A percentile compares a stretch with the other conserved stretches of the same genome.
These are phyloP conservation scores for Nothoprocta pentlandii DNA, from an alignment of 2,113 vertebrate genomes.

Conservation along the genomic window DNA sequence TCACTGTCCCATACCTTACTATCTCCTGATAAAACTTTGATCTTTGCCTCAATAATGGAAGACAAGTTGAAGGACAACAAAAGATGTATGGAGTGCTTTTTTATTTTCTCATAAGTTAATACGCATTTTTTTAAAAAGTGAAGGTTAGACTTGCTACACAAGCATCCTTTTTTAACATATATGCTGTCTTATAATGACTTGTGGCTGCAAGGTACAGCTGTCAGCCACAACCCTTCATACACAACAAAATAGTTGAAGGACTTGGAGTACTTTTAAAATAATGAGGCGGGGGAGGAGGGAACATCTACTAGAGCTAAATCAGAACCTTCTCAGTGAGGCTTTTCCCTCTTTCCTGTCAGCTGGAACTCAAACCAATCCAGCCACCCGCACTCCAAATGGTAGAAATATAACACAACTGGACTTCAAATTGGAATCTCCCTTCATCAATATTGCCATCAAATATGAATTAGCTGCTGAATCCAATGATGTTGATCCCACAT, in stretches of 20 bases:
- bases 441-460: background rate
- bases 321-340: background rate
- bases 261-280: background rate
- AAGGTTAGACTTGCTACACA: background rate
- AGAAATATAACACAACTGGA: background rate
- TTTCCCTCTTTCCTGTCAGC: background rate
- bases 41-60: constrained; percentile 45
- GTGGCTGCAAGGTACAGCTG: background rate
- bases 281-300: background rate
- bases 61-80: constrained; percentile 41
- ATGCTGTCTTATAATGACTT: background rate
- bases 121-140: background rate
- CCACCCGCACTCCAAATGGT: background rate
- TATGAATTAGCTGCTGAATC: background rate
- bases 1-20: background rate
- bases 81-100: constrained; percentile 38
- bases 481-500: background rate
- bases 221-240: background rate
- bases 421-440: background rate
- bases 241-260: background rate
- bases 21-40: background rate
- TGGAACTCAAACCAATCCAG: background rate
- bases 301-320: background rate
- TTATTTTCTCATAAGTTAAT: background rate
- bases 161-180: background rate